These are phyloP conservation scores for Rousettus madagascariensis DNA, from an alignment of 2,797 vertebrate species.

Conservation along the genomic window DNA sequence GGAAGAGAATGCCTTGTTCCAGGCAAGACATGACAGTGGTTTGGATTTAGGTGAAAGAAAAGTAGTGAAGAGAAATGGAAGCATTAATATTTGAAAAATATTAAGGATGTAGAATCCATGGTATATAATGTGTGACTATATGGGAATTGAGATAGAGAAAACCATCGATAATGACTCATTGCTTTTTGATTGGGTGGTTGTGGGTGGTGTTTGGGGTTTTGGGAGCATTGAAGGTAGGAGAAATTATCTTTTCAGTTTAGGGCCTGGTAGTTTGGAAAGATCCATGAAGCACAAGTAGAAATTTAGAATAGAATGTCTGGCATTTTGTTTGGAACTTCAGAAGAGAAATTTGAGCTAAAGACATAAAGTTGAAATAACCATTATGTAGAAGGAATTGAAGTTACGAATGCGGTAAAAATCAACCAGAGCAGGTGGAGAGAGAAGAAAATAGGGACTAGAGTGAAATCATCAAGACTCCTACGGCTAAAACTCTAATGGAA, in stretches of 20 bases:
- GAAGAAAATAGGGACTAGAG: neutral
- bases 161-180: neutral
- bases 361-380: neutral
- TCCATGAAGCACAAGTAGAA: neutral
- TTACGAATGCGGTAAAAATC: neutral
- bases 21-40: neutral
- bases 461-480: neutral
- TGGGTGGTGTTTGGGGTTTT: neutral
- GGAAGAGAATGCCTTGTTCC: neutral
- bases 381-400: neutral
- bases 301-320: neutral
- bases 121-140: neutral
- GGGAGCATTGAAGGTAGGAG: too few relatives aligned
- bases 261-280: neutral
- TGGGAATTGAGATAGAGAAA: neutral
- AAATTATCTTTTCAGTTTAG: neutral
- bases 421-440: neutral
- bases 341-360: neutral
- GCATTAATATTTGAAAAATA: neutral
- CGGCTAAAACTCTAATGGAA: neutral
- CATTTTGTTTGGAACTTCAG: neutral
- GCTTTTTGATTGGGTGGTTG: neutral
- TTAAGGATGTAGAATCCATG: neutral
- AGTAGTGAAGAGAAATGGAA: neutral
- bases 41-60: neutral